These are phyloP conservation scores for Macrosoma leucophasiata DNA, from an alignment of 2,888 invertebrate species.

Conservation along the genomic window DNA sequence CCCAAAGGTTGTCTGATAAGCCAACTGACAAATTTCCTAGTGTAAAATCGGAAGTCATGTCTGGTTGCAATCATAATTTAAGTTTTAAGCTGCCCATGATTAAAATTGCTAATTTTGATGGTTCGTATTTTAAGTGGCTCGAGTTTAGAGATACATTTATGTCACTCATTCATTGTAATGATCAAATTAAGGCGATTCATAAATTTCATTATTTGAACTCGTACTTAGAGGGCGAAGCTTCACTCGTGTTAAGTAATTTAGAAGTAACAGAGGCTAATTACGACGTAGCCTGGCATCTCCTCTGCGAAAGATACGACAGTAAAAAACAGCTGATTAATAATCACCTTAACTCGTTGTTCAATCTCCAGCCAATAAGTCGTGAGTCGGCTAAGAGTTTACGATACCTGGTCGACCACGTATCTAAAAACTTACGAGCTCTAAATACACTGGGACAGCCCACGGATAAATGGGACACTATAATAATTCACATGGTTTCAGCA, in stretches of 20 bases:
- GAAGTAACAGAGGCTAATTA: slow-evolving; percentile 25
- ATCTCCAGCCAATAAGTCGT: slow-evolving; percentile 12
- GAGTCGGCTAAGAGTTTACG: slow-evolving; percentile 22
- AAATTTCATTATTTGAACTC: slow-evolving; percentile 18
- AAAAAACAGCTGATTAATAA: slow-evolving; percentile 18
- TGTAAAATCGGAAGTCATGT: too few species aligned
- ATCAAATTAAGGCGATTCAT: slow-evolving; percentile 8
- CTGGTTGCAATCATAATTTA: too few species aligned
- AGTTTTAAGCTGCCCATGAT: slow-evolving; percentile 15
- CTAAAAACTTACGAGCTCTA: slow-evolving; percentile 26
- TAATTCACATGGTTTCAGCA: slow-evolving; percentile 12
- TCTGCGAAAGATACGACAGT: slow-evolving; percentile 24
- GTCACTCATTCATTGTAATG: slow-evolving; percentile 15
- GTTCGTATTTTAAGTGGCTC: slow-evolving; percentile 19
- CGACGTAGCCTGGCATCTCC: slow-evolving; percentile 23
- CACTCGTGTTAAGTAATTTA: slow-evolving; percentile 14
- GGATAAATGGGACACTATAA: slow-evolving; percentile 17
- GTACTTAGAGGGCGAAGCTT: slow-evolving; percentile 19
- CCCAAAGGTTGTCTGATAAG: too few species aligned
- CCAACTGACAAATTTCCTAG: too few species aligned
- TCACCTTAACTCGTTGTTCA: slow-evolving; percentile 23
- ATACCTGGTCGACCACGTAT: slow-evolving; percentile 23
- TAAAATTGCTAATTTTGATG: slow-evolving; percentile 19
- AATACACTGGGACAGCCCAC: slow-evolving; percentile 23
- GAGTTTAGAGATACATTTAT: slow-evolving; percentile 20